Conservation (phyloP, 2,888 invertebrate species). For the Dastarcus helophoroides region DNA sequence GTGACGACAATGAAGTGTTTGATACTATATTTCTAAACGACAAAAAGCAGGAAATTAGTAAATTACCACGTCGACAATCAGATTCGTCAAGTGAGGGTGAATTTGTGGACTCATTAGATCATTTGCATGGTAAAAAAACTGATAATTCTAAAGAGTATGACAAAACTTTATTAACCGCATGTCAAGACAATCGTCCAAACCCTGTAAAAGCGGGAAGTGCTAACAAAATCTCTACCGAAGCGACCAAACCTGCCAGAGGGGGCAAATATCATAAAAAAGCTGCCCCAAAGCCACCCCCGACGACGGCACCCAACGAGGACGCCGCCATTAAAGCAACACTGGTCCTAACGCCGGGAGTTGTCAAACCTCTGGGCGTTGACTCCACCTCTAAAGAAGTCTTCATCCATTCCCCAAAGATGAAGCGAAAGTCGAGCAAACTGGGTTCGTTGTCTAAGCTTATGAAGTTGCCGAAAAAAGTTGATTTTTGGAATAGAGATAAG, state of each 20-base stretch:
- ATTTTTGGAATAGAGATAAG: too few species aligned
- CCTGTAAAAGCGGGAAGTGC: not conserved
- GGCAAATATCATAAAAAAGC: constrained; percentile 43
- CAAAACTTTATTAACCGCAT: constrained; percentile 23
- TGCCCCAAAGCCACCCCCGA: constrained; percentile 38
- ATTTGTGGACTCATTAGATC: constrained; percentile 29
- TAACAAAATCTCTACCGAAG: not conserved
- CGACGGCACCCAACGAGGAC: constrained; percentile 9
- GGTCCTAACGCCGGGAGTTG: constrained; percentile 35
- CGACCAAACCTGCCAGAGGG: constrained; percentile 29
- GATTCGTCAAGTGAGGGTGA: constrained; percentile 32
- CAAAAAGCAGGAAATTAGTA: constrained; percentile 17
- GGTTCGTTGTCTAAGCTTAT: too few species aligned
- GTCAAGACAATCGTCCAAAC: constrained; percentile 13
- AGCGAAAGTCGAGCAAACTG: too few species aligned
- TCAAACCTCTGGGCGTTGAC: too few species aligned
- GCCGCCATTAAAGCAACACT: constrained; percentile 38
- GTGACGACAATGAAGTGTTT: constrained; percentile 27
- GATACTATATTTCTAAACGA: constrained; percentile 27
- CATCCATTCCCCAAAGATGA: too few species aligned
- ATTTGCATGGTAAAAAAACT: constrained; percentile 22
- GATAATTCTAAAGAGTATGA: constrained; percentile 10
- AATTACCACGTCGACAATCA: constrained; percentile 17
- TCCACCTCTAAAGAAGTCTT: too few species aligned
- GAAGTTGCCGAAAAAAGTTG: too few species aligned